A percentile compares a stretch with the other conserved stretches of the same genome.
phyloP scores from a whole-genome alignment of 2,888 invertebrate species.

The Pammene fasciana region DNA sequence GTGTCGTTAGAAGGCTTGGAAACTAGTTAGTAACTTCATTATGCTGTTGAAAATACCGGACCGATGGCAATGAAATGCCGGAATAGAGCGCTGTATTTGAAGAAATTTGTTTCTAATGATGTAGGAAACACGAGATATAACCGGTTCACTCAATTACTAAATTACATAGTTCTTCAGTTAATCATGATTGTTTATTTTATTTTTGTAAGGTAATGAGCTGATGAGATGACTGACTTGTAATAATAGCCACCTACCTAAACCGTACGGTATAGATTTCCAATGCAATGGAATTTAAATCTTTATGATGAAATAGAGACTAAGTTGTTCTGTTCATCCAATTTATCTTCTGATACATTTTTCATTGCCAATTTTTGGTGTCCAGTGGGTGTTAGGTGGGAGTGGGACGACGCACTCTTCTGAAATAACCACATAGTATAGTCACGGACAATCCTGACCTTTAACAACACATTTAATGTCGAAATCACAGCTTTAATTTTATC shows the following conservation, averaged over 20 bases:
- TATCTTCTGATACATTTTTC: background rate
- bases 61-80: slow-evolving; percentile 12
- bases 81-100: background rate
- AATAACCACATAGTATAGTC: slow-evolving; percentile 1
- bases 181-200: too few relatives aligned
- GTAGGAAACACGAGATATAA: background rate
- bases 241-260: too few relatives aligned
- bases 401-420: background rate
- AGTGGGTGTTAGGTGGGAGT: slow-evolving; percentile 2
- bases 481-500: background rate
- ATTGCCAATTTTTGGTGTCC: background rate
- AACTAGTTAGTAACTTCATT: slow-evolving; percentile 20
- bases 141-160: too few relatives aligned
- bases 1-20: slow-evolving; percentile 19
- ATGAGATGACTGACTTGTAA: too few relatives aligned
- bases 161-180: too few relatives aligned
- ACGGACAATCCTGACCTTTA: slow-evolving; percentile 1
- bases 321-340: background rate
- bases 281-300: background rate
- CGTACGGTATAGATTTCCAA: background rate
- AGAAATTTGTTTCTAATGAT: background rate
- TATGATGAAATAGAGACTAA: background rate
- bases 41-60: slow-evolving; percentile 12
- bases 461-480: background rate
- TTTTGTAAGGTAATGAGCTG: too few relatives aligned